These are phyloP conservation scores for Octodonta nipae DNA, from an alignment of 2,888 invertebrate genomes.

Conservation along the genomic window DNA sequence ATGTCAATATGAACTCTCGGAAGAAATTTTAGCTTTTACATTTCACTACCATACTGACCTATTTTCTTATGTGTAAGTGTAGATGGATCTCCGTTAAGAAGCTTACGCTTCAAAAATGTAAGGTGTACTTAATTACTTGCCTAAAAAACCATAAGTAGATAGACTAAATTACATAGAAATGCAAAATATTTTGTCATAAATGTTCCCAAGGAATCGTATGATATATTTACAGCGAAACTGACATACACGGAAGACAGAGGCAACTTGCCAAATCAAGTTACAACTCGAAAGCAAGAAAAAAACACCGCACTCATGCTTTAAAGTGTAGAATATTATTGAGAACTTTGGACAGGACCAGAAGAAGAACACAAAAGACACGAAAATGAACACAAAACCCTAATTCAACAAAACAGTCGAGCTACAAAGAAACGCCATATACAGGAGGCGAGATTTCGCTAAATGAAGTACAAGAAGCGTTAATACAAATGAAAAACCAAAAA, in stretches of 20 bases:
- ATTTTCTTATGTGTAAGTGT: no score
- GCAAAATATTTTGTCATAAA: no score
- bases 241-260: constrained; percentile 1
- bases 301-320: background rate
- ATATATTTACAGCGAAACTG: no score
- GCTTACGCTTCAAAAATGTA: no score
- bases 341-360: constrained; percentile 1
- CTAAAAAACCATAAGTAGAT: no score
- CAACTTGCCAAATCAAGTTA: background rate
- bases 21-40: no score
- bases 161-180: no score
- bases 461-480: constrained; percentile 1
- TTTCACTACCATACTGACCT: no score
- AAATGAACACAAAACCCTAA: constrained; percentile 1
- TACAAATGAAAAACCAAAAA: constrained; percentile 1
- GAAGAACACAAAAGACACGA: constrained; percentile 2
- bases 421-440: constrained; percentile 3
- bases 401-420: background rate
- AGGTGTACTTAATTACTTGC: no score
- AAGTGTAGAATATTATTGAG: constrained; percentile 2
- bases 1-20: no score
- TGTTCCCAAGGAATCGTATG: no score
- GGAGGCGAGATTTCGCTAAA: constrained; percentile 2
- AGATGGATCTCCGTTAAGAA: no score
- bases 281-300: constrained; percentile 1